A percentile compares a stretch with the other conserved stretches of the same genome.
Conservation (phyloP, 2,113 vertebrate species). For the Etheostoma spectabile region DNA sequence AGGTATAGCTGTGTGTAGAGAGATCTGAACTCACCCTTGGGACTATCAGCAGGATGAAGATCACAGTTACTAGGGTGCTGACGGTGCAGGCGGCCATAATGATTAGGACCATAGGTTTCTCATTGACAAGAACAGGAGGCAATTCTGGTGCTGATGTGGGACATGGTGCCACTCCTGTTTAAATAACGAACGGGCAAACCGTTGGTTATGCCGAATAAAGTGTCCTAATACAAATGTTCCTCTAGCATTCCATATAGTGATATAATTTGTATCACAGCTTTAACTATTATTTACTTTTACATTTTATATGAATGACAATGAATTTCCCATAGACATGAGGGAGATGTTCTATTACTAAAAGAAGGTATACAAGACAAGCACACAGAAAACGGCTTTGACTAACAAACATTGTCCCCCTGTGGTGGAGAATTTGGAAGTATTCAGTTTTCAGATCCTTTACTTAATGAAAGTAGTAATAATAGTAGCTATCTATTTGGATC, state of each 20-base stretch:
- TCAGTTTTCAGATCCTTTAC: neutral
- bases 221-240: neutral
- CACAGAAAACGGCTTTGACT: neutral
- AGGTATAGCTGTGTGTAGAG: neutral
- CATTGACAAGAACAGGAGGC: rapidly evolving
- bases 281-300: neutral
- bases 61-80: neutral
- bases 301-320: neutral
- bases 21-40: conserved; percentile 26
- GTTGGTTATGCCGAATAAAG: neutral
- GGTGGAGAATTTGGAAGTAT: neutral
- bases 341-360: neutral
- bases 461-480: neutral
- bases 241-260: neutral
- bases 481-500: neutral
- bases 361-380: neutral
- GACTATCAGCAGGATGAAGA: conserved; percentile 15
- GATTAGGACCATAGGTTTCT: neutral
- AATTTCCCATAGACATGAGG: neutral
- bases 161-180: neutral
- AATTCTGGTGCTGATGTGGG: neutral
- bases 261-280: neutral
- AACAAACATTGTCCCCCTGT: neutral
- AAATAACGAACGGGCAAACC: neutral
- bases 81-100: neutral